Conservation (phyloP, 92 coral and sea anemone genomes). For the Phymanthus crucifer region DNA sequence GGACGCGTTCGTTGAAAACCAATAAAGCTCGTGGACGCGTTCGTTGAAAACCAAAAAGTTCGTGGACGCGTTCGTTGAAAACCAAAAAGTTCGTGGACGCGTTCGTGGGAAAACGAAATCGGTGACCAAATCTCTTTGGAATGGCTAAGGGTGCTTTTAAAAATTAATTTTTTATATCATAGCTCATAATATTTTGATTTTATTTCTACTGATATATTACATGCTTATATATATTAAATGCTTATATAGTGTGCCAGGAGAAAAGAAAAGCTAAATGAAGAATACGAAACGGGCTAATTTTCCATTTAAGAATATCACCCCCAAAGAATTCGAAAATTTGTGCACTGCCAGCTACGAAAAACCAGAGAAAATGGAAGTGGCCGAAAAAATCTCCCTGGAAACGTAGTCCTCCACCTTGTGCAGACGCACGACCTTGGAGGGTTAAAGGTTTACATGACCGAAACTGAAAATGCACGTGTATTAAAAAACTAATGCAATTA, state of each 20-base stretch:
- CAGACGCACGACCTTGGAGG: slow-evolving; percentile 2
- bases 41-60: background rate
- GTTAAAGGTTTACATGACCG: background rate
- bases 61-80: too few relatives aligned
- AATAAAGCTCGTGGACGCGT: too few relatives aligned
- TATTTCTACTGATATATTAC: background rate
- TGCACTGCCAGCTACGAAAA: slow-evolving; percentile 7
- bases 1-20: too few relatives aligned
- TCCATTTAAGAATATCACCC: background rate
- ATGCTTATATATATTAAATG: background rate
- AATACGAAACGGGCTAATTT: background rate
- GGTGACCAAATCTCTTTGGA: too few relatives aligned
- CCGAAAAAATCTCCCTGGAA: slow-evolving; percentile 2
- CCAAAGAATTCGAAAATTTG: background rate
- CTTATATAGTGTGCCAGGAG: background rate
- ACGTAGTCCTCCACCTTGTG: slow-evolving; percentile 9
- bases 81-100: too few relatives aligned
- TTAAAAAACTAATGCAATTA: background rate
- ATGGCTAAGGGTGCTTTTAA: too few relatives aligned
- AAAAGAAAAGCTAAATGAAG: background rate
- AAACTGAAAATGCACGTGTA: background rate
- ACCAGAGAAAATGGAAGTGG: background rate
- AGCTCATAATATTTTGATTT: background rate
- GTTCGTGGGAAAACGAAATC: too few relatives aligned
- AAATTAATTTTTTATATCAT: too few relatives aligned